These are phyloP conservation scores for Lamprotornis superbus DNA, from an alignment of 2,113 vertebrate species.

Conservation along the genomic window DNA sequence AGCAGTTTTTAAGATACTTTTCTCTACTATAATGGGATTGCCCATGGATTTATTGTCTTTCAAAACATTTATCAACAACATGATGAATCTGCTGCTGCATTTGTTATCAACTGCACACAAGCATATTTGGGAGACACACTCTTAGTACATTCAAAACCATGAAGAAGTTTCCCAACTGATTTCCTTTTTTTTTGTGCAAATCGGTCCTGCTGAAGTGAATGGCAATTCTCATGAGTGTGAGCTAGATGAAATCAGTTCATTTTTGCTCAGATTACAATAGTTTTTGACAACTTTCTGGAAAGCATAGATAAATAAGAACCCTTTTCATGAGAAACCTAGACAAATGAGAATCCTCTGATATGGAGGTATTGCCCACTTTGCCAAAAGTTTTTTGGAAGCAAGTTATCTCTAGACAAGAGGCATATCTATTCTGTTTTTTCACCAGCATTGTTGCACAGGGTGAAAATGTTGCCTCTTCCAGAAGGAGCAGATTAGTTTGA, in stretches of 20 bases:
- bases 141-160: background rate
- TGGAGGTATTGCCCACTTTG: background rate
- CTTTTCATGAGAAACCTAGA: background rate
- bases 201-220: background rate
- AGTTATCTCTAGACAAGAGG: background rate
- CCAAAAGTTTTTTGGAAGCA: background rate
- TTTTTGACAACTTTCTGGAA: background rate
- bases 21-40: background rate
- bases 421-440: background rate
- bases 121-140: background rate
- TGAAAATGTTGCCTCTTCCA: background rate
- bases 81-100: background rate
- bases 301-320: background rate
- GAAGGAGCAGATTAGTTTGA: background rate
- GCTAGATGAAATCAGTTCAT: background rate
- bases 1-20: background rate
- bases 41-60: background rate
- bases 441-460: rapidly evolving
- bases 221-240: background rate
- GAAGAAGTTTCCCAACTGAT: background rate
- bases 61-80: background rate
- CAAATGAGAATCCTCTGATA: background rate
- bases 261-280: background rate
- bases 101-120: background rate
- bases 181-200: background rate